phyloP scores from a whole-genome alignment of 2,797 vertebrate species.

The Pogonophryne albipinna region DNA sequence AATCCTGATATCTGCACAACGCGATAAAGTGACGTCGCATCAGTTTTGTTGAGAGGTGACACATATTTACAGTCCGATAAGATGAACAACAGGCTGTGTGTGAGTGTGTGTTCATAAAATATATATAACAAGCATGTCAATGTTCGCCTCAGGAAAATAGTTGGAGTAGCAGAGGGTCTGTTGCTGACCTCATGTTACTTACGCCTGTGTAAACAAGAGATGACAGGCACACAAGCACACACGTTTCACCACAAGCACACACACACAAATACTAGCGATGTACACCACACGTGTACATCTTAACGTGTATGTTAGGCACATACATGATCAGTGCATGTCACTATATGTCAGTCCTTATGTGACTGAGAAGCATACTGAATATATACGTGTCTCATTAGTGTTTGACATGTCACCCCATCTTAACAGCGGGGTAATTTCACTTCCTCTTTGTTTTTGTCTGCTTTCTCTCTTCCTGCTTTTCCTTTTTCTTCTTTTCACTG shows the following conservation, averaged over 20 bases:
- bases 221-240: conserved; percentile 37
- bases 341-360: conserved; percentile 1
- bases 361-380: conserved; percentile 22
- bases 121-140: conserved; percentile 34
- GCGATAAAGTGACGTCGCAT: conserved; percentile 27
- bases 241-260: background rate
- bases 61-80: conserved; percentile 39
- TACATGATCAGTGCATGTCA: conserved; percentile 5
- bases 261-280: no score
- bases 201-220: conserved; percentile 52
- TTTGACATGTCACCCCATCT: conserved; percentile 37
- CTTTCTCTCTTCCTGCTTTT: background rate
- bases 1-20: conserved; percentile 48
- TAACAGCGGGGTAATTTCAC: conserved; percentile 22
- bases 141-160: conserved; percentile 44
- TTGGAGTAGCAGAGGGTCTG: conserved; percentile 25
- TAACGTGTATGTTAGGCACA: no score
- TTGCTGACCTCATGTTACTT: conserved; percentile 45
- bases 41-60: conserved; percentile 37
- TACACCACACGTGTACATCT: no score
- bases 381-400: conserved; percentile 53
- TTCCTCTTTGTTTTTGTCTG: conserved; percentile 25
- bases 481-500: conserved; percentile 25
- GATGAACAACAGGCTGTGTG: conserved; percentile 22
- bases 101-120: conserved; percentile 11